Evolutionary conservation across 2,888 invertebrate species (phyloP).

Genomic region (Peribatodes rhomboidaria): DNA sequence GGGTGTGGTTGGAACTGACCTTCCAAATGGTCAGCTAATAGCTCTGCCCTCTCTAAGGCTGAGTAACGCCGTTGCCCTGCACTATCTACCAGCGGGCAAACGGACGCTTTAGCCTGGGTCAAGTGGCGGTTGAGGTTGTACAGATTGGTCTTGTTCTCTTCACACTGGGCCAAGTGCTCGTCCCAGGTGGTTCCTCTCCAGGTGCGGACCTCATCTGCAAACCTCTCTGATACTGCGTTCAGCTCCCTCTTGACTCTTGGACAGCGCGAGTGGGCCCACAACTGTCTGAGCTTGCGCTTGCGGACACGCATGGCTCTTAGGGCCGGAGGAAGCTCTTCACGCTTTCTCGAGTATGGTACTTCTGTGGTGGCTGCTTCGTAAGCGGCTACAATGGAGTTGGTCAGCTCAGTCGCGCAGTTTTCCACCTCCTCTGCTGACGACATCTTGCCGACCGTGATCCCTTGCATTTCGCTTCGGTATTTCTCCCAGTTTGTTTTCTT

Average conservation of each 20-base stretch:
- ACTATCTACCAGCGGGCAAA: no score
- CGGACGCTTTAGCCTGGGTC: no score
- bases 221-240: no score
- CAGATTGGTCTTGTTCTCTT: no score
- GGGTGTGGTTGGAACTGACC: no score
- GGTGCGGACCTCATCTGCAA: no score
- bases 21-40: no score
- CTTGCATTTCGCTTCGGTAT: not conserved
- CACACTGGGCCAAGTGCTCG: no score
- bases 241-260: not conserved
- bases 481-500: not conserved
- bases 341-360: accelerated
- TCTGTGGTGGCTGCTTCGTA: not conserved
- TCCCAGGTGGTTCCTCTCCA: constrained; percentile 8
- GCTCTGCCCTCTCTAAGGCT: no score
- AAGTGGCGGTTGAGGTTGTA: no score
- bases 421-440: constrained; percentile 11
- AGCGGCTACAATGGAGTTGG: not conserved
- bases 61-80: no score
- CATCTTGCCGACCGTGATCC: not conserved
- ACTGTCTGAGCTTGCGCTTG: not conserved
- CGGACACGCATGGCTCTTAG: not conserved
- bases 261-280: constrained; percentile 1
- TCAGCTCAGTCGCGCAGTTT: not conserved
- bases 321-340: not conserved